Conservation (phyloP, 2,113 vertebrate genomes). For the Rostratula benghalensis region DNA sequence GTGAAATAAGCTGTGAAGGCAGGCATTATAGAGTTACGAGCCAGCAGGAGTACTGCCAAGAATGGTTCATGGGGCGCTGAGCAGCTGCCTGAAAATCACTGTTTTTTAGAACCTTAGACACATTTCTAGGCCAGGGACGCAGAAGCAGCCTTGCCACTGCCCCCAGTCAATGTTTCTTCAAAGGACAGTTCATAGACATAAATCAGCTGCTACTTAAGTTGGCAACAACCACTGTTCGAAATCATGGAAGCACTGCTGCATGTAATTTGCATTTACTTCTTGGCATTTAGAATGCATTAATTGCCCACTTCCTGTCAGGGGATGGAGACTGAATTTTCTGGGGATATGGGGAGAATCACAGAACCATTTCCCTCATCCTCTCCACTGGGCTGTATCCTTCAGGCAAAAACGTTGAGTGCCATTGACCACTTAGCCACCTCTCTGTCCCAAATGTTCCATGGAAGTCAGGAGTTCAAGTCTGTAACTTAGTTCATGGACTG, state of each 20-base stretch:
- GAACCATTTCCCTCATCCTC: background rate
- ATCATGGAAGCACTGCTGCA: background rate
- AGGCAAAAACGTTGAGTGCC: background rate
- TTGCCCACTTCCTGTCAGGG: background rate
- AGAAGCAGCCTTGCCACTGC: background rate
- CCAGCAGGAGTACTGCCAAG: conserved; percentile 35
- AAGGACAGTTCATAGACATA: background rate
- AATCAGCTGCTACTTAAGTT: background rate
- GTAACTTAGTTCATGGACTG: background rate
- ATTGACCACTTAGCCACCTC: background rate
- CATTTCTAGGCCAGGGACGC: background rate
- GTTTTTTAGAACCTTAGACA: background rate
- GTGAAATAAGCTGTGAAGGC: conserved; percentile 49
- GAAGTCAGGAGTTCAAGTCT: background rate
- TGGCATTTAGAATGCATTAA: background rate
- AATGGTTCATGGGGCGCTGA: conserved; percentile 9
- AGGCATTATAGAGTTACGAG: conserved; percentile 12
- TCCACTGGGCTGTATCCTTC: accelerated
- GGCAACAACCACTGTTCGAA: background rate
- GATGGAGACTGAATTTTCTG: background rate
- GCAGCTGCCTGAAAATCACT: conserved; percentile 20
- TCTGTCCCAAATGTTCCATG: background rate
- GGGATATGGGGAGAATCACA: background rate
- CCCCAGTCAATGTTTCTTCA: background rate
- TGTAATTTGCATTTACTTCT: background rate